These are phyloP conservation scores for Drosophila takahashii DNA, from an alignment of 1,140 invertebrate genomes.

Conservation along the genomic window DNA sequence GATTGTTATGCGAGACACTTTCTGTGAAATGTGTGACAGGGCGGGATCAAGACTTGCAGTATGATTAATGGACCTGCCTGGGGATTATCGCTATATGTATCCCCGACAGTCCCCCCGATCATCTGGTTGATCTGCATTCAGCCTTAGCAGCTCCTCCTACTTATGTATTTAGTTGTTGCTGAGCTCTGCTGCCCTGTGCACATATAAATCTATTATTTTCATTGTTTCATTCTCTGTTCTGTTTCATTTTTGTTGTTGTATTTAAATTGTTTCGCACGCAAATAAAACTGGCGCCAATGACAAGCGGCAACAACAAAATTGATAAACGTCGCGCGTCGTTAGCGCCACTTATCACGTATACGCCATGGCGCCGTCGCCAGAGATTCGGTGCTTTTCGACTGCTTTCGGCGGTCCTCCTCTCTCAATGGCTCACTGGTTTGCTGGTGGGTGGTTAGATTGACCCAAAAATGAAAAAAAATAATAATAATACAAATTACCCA, in stretches of 20 bases:
- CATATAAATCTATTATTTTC: constrained; percentile 36
- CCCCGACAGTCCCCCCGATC: neutral
- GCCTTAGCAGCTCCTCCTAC: neutral
- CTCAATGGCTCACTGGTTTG: neutral
- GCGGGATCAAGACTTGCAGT: constrained; percentile 43
- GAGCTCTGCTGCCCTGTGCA: neutral
- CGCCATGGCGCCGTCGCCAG: constrained; percentile 60
- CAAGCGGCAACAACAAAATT: constrained; percentile 55
- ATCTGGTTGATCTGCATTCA: neutral
- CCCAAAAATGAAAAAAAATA: neutral
- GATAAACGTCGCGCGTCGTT: constrained; percentile 79
- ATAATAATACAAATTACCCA: neutral
- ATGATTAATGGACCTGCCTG: constrained; percentile 26
- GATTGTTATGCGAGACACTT: constrained; percentile 18
- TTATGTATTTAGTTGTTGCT: neutral
- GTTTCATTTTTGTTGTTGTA: constrained; percentile 30
- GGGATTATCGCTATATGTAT: constrained; percentile 18
- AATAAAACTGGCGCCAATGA: constrained; percentile 80
- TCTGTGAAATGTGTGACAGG: constrained; percentile 22
- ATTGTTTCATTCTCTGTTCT: constrained; percentile 21
- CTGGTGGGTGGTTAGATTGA: constrained; percentile 27
- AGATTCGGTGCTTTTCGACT: constrained; percentile 13
- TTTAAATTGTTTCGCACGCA: constrained; percentile 79
- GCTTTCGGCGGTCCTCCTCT: neutral
- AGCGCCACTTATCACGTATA: constrained; percentile 82